Conservation (phyloP, 1,140 invertebrate genomes). For the Trichonephila inaurata region DNA sequence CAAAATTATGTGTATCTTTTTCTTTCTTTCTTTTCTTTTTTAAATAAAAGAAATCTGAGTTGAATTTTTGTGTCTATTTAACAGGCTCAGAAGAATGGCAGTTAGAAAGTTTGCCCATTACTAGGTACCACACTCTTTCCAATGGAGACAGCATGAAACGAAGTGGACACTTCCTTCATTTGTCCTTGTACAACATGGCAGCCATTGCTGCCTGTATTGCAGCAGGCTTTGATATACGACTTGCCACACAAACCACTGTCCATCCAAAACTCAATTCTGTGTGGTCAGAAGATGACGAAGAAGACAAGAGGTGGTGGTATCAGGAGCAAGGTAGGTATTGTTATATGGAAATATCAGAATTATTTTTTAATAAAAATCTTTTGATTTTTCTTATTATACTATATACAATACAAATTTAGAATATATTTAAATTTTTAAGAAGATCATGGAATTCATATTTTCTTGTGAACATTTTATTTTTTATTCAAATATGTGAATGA, state of each 20-base stretch:
- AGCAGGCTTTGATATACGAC: slow-evolving; percentile 93
- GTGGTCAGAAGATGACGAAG: slow-evolving; percentile 79
- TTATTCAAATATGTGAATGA: too few relatives aligned
- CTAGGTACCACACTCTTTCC: slow-evolving; percentile 55
- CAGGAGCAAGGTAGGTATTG: slow-evolving; percentile 74
- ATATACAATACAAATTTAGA: too few relatives aligned
- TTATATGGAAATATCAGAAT: neutral
- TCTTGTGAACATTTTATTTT: too few relatives aligned
- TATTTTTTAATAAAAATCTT: too few relatives aligned
- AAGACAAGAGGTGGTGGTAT: slow-evolving; percentile 81
- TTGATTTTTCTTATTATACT: too few relatives aligned
- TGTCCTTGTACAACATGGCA: slow-evolving; percentile 93
- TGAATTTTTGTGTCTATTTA: neutral
- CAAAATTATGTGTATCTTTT: too few relatives aligned
- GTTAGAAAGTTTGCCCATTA: slow-evolving; percentile 38
- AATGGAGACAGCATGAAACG: slow-evolving; percentile 72
- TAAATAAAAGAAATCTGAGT: too few relatives aligned
- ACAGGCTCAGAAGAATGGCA: slow-evolving; percentile 71
- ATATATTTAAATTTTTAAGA: too few relatives aligned
- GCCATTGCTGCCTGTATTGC: slow-evolving; percentile 93
- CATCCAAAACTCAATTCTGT: slow-evolving; percentile 87
- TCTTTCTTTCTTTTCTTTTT: too few relatives aligned
- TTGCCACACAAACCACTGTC: slow-evolving; percentile 89
- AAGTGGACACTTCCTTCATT: slow-evolving; percentile 83
- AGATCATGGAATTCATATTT: too few relatives aligned